Conservation (phyloP, 2,797 vertebrate genomes). For the Enteromius thamalakanensis region DNA sequence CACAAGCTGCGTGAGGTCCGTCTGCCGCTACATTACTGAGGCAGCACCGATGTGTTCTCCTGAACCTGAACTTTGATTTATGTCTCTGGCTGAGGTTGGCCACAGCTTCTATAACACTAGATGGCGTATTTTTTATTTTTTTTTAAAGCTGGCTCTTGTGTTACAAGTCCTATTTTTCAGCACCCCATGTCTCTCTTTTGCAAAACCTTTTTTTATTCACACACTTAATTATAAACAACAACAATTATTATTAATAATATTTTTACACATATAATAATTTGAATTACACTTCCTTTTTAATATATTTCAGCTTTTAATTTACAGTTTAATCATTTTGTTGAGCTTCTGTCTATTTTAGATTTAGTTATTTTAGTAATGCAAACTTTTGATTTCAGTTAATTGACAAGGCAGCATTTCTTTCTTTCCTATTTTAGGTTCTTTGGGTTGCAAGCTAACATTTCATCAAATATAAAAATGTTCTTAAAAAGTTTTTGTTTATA, state of each 20-base stretch:
- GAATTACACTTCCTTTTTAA: not conserved
- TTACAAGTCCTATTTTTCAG: not conserved
- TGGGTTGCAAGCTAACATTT: not conserved
- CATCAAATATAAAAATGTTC: not conserved
- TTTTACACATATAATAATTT: not conserved
- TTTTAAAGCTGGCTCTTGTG: not conserved
- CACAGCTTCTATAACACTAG: constrained; percentile 46
- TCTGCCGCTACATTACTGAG: constrained; percentile 31
- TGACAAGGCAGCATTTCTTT: too few relatives aligned
- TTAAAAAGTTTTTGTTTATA: not conserved
- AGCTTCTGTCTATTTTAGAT: not conserved
- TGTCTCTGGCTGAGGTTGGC: not conserved
- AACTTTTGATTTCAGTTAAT: not conserved
- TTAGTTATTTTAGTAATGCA: not conserved
- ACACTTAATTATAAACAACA: not conserved
- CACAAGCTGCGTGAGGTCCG: constrained; percentile 48
- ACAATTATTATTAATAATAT: too few relatives aligned
- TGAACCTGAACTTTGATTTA: constrained; percentile 36
- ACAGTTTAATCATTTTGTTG: not conserved
- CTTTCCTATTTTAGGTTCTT: not conserved
- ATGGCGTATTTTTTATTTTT: constrained; percentile 11
- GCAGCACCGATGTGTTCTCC: constrained; percentile 10
- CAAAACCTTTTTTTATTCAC: not conserved
- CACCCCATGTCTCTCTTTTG: not conserved
- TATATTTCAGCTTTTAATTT: not conserved